Evolutionary conservation across 1,140 invertebrate species (phyloP).

Genomic region (Orchestia grillus): DNA sequence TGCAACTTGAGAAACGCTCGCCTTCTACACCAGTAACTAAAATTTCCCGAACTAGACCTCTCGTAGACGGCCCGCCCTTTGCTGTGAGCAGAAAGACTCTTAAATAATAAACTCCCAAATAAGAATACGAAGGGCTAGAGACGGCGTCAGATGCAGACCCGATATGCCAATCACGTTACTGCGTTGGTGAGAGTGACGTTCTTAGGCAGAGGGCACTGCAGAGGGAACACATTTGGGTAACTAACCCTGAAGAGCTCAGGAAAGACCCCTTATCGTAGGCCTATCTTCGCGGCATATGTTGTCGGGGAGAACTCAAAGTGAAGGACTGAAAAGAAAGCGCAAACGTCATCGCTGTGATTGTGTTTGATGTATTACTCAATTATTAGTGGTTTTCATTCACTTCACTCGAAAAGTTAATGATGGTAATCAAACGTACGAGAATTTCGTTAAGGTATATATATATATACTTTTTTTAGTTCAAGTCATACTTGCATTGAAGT

Average conservation of each 20-base stretch:
- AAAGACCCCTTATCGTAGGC: not conserved
- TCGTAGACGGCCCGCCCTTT: not conserved
- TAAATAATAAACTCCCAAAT: not conserved
- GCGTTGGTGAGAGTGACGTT: not conserved
- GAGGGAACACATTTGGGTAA: slow-evolving; percentile 34
- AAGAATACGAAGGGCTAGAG: not conserved
- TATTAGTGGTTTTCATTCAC: not conserved
- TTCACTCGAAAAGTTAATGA: too few species aligned
- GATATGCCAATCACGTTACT: slow-evolving; percentile 30
- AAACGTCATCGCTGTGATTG: not conserved
- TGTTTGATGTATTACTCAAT: not conserved
- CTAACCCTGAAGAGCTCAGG: not conserved
- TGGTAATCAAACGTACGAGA: too few species aligned
- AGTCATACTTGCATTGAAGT: too few species aligned
- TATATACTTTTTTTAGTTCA: too few species aligned
- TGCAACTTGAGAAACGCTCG: too few species aligned
- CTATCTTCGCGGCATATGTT: slow-evolving; percentile 39
- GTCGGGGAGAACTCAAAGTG: not conserved
- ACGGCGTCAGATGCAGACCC: not conserved
- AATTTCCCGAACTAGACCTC: not conserved
- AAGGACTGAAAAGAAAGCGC: not conserved
- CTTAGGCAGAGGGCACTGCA: not conserved
- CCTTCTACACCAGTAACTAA: not conserved
- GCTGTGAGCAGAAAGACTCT: not conserved
- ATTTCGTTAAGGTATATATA: too few species aligned